These are phyloP conservation scores for Phrynosoma blainvillii DNA, from an alignment of 2,113 vertebrate species.

Conservation along the genomic window DNA sequence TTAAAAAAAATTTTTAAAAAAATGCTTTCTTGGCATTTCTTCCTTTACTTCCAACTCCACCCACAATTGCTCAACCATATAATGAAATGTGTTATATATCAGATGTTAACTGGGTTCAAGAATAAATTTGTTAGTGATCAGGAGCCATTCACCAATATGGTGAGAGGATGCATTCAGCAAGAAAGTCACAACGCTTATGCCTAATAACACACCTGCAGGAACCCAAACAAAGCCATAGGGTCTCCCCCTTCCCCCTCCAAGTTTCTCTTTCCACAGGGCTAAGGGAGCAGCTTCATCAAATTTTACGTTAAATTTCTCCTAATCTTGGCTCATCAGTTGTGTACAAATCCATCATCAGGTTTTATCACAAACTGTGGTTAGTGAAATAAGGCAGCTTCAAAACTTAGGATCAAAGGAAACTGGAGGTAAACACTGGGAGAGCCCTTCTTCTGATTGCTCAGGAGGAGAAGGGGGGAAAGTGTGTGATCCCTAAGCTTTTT, in stretches of 20 bases:
- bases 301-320: not conserved
- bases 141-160: not conserved
- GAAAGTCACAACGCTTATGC: not conserved
- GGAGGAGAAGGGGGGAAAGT: not conserved
- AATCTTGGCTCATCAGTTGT: not conserved
- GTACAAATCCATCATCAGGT: not conserved
- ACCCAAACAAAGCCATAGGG: not conserved
- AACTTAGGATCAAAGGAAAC: not conserved
- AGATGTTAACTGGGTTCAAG: not conserved
- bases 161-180: slow-evolving; percentile 15
- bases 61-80: not conserved
- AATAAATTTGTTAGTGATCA: not conserved
- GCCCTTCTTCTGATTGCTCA: not conserved
- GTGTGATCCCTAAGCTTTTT: not conserved
- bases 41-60: too few species aligned
- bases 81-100: not conserved
- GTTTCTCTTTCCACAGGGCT: not conserved
- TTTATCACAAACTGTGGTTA: not conserved
- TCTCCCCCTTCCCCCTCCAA: not conserved
- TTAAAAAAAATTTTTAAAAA: too few species aligned
- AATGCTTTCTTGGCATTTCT: not conserved
- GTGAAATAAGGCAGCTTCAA: not conserved
- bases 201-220: too few species aligned
- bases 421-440: not conserved
- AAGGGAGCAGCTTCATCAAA: not conserved